Conservation (phyloP, 2,113 vertebrate species). For the Ginglymostoma cirratum region DNA sequence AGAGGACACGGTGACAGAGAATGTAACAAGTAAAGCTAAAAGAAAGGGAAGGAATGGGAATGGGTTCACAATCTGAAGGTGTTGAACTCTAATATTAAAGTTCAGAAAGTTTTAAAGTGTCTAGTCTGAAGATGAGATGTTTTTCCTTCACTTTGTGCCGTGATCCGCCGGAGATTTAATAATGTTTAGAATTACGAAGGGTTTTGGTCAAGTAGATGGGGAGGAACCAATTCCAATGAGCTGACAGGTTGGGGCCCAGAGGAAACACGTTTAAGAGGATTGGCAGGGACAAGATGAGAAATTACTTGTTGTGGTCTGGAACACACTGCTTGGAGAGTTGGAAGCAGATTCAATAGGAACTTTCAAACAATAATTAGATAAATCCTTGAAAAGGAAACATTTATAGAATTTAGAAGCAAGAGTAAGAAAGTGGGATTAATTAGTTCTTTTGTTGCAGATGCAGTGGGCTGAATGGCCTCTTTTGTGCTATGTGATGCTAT, state of each 20-base stretch:
- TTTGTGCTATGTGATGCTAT: background rate
- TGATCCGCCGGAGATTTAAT: too few species aligned
- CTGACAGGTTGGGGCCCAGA: too few species aligned
- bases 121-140: too few species aligned
- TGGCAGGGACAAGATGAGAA: background rate
- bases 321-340: background rate
- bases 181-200: background rate
- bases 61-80: too few species aligned
- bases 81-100: too few species aligned
- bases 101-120: too few species aligned
- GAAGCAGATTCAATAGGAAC: background rate
- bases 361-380: background rate
- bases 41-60: too few species aligned
- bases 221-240: too few species aligned
- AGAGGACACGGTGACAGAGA: too few species aligned
- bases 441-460: background rate
- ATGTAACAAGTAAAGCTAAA: too few species aligned
- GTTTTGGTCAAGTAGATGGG: background rate
- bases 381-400: too few species aligned
- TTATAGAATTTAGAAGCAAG: background rate
- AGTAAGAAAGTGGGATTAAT: background rate
- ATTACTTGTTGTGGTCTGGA: background rate
- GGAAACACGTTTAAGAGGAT: background rate
- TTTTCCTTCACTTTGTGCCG: too few species aligned
- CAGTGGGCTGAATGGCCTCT: background rate